Evolutionary conservation across 2,797 vertebrate genomes (phyloP).

Genomic region (Bradypus variegatus): DNA sequence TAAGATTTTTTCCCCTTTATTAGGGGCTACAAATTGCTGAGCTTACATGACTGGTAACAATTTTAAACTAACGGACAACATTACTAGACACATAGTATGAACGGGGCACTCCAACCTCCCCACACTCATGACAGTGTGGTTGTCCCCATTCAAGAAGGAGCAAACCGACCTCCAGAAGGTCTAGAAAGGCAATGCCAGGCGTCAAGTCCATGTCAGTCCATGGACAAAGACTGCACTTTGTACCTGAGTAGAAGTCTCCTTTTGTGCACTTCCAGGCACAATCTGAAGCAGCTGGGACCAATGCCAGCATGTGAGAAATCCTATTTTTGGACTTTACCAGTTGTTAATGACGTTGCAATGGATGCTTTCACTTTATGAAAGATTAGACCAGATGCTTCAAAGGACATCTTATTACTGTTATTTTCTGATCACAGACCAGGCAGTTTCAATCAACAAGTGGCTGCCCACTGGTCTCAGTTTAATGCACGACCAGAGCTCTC

Average conservation of each 20-base stretch:
- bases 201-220: no score
- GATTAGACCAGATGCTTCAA: neutral
- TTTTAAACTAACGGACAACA: neutral
- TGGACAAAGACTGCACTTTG: neutral
- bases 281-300: neutral
- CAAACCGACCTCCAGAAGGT: neutral
- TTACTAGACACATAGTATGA: neutral
- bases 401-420: neutral
- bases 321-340: no score
- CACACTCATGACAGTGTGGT: neutral
- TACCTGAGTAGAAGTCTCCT: neutral
- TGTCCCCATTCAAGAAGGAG: neutral
- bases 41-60: no score
- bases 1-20: neutral
- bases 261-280: neutral
- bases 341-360: neutral
- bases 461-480: neutral
- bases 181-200: neutral
- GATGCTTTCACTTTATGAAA: neutral
- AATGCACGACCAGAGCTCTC: neutral
- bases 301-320: neutral
- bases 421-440: neutral
- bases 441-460: neutral
- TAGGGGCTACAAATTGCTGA: neutral
- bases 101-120: neutral